These are phyloP conservation scores for Drosophila eugracilis DNA, from an alignment of 1,140 invertebrate genomes.

Conservation along the genomic window DNA sequence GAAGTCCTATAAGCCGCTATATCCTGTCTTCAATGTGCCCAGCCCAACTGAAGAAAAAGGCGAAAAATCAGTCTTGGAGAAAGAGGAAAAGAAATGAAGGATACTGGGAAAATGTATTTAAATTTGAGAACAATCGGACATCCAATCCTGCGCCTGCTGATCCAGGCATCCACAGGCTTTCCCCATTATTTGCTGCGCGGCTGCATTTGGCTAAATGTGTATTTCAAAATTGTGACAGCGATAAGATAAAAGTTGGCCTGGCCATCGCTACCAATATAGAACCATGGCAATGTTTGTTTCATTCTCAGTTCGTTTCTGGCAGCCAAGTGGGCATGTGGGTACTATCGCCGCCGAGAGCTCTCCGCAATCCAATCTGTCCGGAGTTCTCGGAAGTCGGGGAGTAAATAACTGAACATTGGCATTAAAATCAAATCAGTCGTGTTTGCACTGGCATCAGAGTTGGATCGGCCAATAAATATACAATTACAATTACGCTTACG, in stretches of 20 bases:
- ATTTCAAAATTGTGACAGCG: slow-evolving; percentile 45
- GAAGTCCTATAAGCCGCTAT: slow-evolving; percentile 48
- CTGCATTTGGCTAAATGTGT: slow-evolving; percentile 18
- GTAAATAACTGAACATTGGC: slow-evolving; percentile 25
- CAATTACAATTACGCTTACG: slow-evolving; percentile 23
- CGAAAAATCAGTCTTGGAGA: background rate
- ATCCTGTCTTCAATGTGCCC: slow-evolving; percentile 62
- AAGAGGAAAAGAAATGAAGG: slow-evolving; percentile 25
- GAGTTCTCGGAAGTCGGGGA: slow-evolving; percentile 10
- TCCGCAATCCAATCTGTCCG: slow-evolving; percentile 16
- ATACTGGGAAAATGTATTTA: background rate
- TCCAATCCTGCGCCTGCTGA: background rate
- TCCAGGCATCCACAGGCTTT: slow-evolving; percentile 9
- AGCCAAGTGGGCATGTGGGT: slow-evolving; percentile 27
- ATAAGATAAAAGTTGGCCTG: slow-evolving; percentile 66
- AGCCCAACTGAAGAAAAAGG: slow-evolving; percentile 12
- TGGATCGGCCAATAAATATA: slow-evolving; percentile 30
- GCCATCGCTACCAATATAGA: slow-evolving; percentile 25
- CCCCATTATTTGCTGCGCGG: background rate
- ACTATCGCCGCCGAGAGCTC: background rate
- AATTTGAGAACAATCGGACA: too few relatives aligned
- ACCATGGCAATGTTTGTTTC: slow-evolving; percentile 52
- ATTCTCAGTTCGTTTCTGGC: slow-evolving; percentile 64
- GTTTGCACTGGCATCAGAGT: slow-evolving; percentile 45
- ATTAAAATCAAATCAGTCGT: slow-evolving; percentile 65